Evolutionary conservation across 2,888 invertebrate species (phyloP), one percentile per base, ranked within the genome.

Genomic region (Acanthosepion pharaonis): DNA sequence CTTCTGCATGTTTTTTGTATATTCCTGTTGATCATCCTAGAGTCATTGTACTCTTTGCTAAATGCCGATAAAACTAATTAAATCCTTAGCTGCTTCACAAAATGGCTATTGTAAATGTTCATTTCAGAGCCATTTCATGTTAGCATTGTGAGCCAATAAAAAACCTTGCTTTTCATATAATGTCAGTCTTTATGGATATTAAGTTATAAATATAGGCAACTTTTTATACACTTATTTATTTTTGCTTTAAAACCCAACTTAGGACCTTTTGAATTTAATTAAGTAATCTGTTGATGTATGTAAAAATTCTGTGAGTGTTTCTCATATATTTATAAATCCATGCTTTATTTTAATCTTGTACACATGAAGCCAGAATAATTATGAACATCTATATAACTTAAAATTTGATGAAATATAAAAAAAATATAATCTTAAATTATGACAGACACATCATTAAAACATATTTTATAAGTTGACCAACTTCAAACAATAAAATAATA

Each of bases 21-120:
- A 23, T 78, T n/a, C 28, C 18, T 59, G 59, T 78, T 78, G 78
- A 28, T 78, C n/a, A 28, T 78, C n/a, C n/a, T 11, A 5, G 78
- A 78, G n/a, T 78, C n/a, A 78, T 78, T 78, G 78, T 78, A n/a
- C 78, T 78, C 18, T n/a, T n/a, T 78, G 78, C n/a, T n/a, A 78
- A 78, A 78, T n/a, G n/a, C 18, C n/a, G 78, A 78, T 78, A n/a
- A n/a, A 78, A 78, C 78, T 78, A 78, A 78, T 78, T 78, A 78
- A n/a, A n/a, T n/a, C n/a, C n/a, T 78, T 78, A 11, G 78, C 33
- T n/a, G 15, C n/a, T n/a, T 78, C n/a, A 78, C 78, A 78, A 78
- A 78, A 78, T 78, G n/a, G 4, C 78, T 78, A 78, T 78, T 78
- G 78, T 78, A 33, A 11, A 15, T 18, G 33, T 11, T n/a, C n/a